Percentiles rank a stretch among this genome's conserved stretches.
Evolutionary conservation across 2,797 vertebrate species (phyloP).

Genomic region (Alosa sapidissima): DNA sequence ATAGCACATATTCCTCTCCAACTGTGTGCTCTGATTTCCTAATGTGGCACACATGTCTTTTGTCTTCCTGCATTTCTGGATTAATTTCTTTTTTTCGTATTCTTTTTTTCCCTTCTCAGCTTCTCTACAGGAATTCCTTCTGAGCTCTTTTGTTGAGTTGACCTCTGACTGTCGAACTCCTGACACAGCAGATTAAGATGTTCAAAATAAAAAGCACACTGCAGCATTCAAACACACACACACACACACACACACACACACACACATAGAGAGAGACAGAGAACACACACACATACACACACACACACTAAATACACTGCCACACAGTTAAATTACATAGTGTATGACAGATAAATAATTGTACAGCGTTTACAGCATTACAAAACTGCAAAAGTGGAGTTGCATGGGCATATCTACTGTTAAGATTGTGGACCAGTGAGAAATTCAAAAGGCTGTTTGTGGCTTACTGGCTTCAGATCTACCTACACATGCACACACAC

Average conservation of each 20-base stretch:
- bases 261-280: background rate
- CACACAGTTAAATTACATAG: background rate
- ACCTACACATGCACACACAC: background rate
- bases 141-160: background rate
- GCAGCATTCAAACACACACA: background rate
- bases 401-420: background rate
- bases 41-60: conserved; percentile 18
- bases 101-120: background rate
- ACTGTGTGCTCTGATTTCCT: conserved; percentile 19
- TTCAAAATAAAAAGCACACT: conserved; percentile 7
- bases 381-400: no score
- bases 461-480: background rate
- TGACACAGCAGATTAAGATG: background rate
- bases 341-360: background rate
- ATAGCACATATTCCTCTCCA: conserved; percentile 13
- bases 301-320: background rate
- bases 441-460: background rate
- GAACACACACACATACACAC: background rate
- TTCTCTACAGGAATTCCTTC: background rate
- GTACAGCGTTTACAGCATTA: background rate
- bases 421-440: background rate
- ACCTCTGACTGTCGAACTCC: conserved; percentile 8
- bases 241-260: background rate
- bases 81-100: background rate
- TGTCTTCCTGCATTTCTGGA: conserved; percentile 10